Conservation (phyloP, 2,888 invertebrate genomes). For the Drosophila dives region DNA sequence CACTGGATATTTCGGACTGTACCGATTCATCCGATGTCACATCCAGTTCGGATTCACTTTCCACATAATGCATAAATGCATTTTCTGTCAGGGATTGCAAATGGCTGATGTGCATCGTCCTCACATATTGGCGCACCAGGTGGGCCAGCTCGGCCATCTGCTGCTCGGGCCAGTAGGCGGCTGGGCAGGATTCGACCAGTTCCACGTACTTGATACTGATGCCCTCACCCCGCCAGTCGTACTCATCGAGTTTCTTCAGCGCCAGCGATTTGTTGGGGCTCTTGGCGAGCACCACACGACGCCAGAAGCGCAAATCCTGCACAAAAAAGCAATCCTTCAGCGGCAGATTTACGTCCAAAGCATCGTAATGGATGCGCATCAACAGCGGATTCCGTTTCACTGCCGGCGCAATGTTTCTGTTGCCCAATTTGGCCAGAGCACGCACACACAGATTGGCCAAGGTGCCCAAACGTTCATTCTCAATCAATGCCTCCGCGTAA, state of each 20-base stretch:
- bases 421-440: constrained; percentile 61
- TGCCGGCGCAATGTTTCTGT: constrained; percentile 33
- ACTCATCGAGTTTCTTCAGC: constrained; percentile 49
- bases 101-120: constrained; percentile 70
- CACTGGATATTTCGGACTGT: constrained; percentile 50
- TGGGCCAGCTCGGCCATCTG: constrained; percentile 66
- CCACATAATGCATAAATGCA: constrained; percentile 56
- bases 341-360: constrained; percentile 70
- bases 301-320: constrained; percentile 74
- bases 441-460: constrained; percentile 71
- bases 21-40: constrained; percentile 49
- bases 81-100: constrained; percentile 69
- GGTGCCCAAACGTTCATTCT: constrained; percentile 58
- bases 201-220: constrained; percentile 78
- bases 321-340: constrained; percentile 75
- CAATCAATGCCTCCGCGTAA: constrained; percentile 73
- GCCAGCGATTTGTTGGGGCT: constrained; percentile 59
- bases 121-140: constrained; percentile 64
- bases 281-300: constrained; percentile 74
- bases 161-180: constrained; percentile 70
- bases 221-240: constrained; percentile 72
- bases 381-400: constrained; percentile 56
- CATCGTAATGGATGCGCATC: constrained; percentile 71
- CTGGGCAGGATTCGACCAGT: constrained; percentile 74
- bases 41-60: constrained; percentile 55